A percentile compares a stretch with the other conserved stretches of the same genome.
phyloP scores from a whole-genome alignment of 2,113 vertebrate genomes.

The Pedionomus torquatus region DNA sequence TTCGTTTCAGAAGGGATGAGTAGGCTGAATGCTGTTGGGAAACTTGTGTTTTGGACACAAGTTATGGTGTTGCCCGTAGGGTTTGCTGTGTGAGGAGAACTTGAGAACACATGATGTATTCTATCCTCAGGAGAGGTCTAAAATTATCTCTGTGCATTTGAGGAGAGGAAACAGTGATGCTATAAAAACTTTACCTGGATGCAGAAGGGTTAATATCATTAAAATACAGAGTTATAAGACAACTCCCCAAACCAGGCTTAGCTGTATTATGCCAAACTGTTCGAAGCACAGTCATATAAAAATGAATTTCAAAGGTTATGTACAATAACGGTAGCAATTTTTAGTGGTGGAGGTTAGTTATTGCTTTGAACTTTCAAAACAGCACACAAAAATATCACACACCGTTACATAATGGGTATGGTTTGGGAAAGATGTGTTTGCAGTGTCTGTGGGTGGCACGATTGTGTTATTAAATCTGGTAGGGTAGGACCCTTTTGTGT shows the following conservation, averaged over 20 bases:
- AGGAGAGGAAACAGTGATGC: background rate
- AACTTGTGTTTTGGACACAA: background rate
- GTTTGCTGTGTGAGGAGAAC: background rate
- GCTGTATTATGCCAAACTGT: background rate
- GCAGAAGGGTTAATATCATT: background rate
- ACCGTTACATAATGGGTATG: constrained; percentile 33
- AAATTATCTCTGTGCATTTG: background rate
- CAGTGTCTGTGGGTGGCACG: constrained; percentile 31
- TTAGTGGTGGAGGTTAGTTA: background rate
- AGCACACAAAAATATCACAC: background rate
- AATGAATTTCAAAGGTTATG: constrained; percentile 19
- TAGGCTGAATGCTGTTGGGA: background rate
- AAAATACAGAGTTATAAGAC: background rate
- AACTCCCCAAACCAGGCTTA: background rate
- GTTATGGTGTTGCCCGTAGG: background rate
- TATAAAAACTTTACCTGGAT: background rate
- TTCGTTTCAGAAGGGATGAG: background rate
- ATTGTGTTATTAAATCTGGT: constrained; percentile 40
- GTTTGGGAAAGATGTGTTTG: constrained; percentile 24
- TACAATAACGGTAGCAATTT: background rate
- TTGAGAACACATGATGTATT: background rate
- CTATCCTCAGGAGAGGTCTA: background rate
- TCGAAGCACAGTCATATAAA: background rate
- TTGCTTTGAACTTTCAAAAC: constrained; percentile 31
- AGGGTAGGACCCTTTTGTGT: constrained; percentile 33